Conservation (phyloP, 2,113 vertebrate genomes). For the Oxygymnocypris stewartii region DNA sequence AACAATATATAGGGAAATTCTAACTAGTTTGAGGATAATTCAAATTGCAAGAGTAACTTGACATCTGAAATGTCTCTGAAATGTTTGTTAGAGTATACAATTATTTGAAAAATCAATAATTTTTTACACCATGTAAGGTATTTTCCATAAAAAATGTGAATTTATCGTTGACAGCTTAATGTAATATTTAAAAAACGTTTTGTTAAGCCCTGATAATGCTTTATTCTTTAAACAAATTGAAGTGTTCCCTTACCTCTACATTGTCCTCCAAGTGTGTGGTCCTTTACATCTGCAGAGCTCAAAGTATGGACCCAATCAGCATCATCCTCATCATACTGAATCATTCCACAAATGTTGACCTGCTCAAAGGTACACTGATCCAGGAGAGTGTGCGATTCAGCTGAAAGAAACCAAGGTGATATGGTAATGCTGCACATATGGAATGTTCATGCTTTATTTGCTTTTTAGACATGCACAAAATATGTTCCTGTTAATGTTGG, state of each 20-base stretch:
- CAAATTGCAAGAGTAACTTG: background rate
- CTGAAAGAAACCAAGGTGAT: constrained; percentile 60
- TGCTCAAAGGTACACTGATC: constrained; percentile 83
- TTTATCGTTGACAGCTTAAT: no score
- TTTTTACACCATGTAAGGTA: background rate
- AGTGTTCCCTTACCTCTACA: constrained; percentile 69
- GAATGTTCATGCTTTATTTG: background rate
- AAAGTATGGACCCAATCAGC: constrained; percentile 73
- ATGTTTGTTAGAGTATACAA: background rate
- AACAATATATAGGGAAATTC: background rate
- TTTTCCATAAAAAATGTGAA: background rate
- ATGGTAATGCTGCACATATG: background rate
- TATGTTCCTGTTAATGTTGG: no score
- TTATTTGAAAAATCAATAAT: background rate
- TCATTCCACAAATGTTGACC: constrained; percentile 84
- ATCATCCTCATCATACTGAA: constrained; percentile 74
- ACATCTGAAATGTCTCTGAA: background rate
- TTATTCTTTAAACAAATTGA: background rate
- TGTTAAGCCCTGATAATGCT: background rate
- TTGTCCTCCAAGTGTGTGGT: constrained; percentile 79
- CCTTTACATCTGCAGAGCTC: constrained; percentile 54
- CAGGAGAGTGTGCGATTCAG: constrained; percentile 76
- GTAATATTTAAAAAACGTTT: no score
- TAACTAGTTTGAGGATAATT: background rate
- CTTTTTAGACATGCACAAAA: background rate